These are phyloP conservation scores for Platygyra sinensis DNA, from an alignment of 64 coral and sea anemone species.

Conservation along the genomic window DNA sequence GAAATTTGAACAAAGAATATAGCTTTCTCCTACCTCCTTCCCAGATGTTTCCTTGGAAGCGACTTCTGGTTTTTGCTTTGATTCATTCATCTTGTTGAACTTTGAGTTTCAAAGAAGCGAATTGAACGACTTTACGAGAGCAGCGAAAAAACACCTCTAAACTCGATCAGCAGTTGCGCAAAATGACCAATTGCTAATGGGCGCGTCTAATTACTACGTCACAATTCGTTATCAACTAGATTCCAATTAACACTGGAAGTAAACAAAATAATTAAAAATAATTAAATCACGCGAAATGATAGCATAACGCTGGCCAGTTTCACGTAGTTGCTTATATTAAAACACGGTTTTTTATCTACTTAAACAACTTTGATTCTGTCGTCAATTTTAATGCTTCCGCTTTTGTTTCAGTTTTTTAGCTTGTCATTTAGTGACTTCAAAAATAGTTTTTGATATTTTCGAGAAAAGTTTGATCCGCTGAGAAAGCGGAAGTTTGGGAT, in stretches of 20 bases:
- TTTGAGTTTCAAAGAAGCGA: not conserved
- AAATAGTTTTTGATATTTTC: not conserved
- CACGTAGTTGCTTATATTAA: not conserved
- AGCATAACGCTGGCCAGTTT: too few relatives aligned
- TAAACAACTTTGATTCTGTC: not conserved
- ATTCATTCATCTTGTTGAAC: not conserved
- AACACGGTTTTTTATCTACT: too few relatives aligned
- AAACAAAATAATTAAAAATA: not conserved
- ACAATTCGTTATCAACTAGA: not conserved
- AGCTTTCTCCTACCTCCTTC: too few relatives aligned
- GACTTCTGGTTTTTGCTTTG: too few relatives aligned
- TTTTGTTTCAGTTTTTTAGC: not conserved
- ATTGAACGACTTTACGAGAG: not conserved
- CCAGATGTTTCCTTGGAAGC: too few relatives aligned
- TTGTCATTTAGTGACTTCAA: too few relatives aligned
- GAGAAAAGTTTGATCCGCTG: too few relatives aligned
- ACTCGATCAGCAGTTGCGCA: too few relatives aligned
- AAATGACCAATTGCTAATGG: conserved; percentile 9
- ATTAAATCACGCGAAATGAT: not conserved
- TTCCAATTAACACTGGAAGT: not conserved
- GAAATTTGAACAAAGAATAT: too few relatives aligned
- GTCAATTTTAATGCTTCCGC: not conserved
- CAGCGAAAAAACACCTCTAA: too few relatives aligned
- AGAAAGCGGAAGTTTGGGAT: not conserved
- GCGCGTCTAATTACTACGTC: not conserved